Conservation (phyloP, 2,113 vertebrate species). For the Amblyornis subalaris region DNA sequence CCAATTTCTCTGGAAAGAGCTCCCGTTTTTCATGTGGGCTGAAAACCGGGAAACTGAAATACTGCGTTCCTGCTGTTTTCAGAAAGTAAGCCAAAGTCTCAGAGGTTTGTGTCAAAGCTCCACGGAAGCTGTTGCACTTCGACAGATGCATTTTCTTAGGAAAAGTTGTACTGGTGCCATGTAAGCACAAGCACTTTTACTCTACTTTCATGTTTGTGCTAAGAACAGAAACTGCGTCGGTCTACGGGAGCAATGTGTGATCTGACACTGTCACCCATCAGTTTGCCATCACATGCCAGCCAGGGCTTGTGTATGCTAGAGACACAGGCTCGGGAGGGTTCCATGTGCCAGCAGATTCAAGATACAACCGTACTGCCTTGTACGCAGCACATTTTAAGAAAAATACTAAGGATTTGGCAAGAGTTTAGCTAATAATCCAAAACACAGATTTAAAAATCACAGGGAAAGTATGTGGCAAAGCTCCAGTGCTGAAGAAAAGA, state of each 20-base stretch:
- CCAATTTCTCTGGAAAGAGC: not conserved
- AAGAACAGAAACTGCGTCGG: not conserved
- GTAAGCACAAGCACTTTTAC: not conserved
- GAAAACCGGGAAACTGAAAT: not conserved
- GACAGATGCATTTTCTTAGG: not conserved
- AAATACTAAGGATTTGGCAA: not conserved
- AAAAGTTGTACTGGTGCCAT: not conserved
- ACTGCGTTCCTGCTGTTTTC: not conserved
- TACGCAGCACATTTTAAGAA: not conserved
- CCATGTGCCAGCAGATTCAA: not conserved
- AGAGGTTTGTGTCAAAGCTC: not conserved
- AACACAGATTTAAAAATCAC: not conserved
- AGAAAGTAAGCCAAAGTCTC: not conserved
- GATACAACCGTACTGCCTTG: not conserved
- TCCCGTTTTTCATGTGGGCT: not conserved
- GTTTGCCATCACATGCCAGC: not conserved
- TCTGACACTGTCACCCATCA: not conserved
- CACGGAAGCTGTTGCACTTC: not conserved
- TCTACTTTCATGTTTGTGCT: not conserved
- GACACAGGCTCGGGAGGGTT: not conserved
- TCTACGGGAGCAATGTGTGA: fast-evolving
- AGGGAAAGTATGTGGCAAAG: not conserved
- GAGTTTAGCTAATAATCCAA: not conserved
- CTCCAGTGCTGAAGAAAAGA: not conserved
- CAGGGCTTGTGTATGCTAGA: not conserved